Evolutionary conservation across 2,113 vertebrate species (phyloP).

Genomic region (Notechis scutatus): DNA sequence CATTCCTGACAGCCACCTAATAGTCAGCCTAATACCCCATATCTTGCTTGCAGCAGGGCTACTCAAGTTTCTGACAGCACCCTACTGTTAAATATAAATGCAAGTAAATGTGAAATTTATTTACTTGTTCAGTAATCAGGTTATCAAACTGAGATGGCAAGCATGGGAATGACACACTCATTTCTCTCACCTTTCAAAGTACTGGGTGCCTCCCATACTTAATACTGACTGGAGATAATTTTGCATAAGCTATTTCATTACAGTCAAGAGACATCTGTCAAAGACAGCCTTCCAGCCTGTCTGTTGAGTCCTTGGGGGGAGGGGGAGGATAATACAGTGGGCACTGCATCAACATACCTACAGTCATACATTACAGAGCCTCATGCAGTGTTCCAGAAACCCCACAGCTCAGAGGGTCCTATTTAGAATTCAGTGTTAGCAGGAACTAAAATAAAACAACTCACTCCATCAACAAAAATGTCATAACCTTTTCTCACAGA

Average conservation of each 20-base stretch:
- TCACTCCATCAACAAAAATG: conserved; percentile 23
- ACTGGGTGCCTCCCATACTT: background rate
- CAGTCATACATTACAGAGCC: background rate
- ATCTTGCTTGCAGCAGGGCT: background rate
- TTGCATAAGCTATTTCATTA: conserved; percentile 7
- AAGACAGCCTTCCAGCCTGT: conserved; percentile 26
- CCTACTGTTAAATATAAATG: conserved; percentile 9
- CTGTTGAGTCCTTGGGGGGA: background rate
- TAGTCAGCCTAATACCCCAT: background rate
- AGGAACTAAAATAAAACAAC: conserved; percentile 27
- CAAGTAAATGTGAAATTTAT: conserved; percentile 24
- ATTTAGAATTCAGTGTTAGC: conserved; percentile 12
- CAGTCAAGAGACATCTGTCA: conserved; percentile 19
- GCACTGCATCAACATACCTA: background rate
- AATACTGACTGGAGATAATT: background rate
- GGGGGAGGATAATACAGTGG: background rate
- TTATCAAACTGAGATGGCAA: conserved; percentile 2
- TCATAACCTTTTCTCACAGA: conserved; percentile 17
- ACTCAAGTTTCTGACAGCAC: background rate
- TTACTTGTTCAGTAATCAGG: background rate
- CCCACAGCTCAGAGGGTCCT: background rate
- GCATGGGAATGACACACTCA: rapidly evolving
- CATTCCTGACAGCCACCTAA: background rate
- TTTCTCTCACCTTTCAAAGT: conserved; percentile 24
- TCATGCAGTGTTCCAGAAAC: background rate